Evolutionary conservation across 1,140 invertebrate genomes (phyloP).

Genomic region (Ceratina calcarata): DNA sequence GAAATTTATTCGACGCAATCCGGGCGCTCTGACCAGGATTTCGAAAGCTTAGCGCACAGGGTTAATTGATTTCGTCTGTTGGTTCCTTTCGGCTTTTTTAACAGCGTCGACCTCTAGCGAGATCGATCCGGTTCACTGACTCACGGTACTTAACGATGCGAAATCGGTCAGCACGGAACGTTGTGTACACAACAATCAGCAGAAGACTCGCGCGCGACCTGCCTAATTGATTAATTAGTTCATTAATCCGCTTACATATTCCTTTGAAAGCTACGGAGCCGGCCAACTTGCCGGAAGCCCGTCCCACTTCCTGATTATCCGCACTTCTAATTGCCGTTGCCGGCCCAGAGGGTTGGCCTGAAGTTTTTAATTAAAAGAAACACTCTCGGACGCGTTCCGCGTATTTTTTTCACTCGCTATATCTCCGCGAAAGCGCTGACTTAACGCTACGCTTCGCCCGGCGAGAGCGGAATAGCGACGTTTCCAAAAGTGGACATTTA

Average conservation of each 20-base stretch:
- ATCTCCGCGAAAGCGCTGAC: conserved; percentile 7
- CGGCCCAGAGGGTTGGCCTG: conserved; percentile 19
- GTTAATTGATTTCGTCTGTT: conserved; percentile 30
- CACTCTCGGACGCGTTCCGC: not conserved
- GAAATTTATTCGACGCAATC: conserved; percentile 33
- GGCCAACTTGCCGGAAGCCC: conserved; percentile 48
- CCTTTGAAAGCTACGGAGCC: conserved; percentile 47
- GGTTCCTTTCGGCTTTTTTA: no score
- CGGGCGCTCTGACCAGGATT: conserved; percentile 13
- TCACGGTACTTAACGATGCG: not conserved
- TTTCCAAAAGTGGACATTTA: no score
- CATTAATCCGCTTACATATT: conserved; percentile 66
- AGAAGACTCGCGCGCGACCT: not conserved
- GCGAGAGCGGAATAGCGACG: not conserved
- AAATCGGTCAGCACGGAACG: conserved; percentile 10
- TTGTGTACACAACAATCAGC: conserved; percentile 31
- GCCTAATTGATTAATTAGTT: conserved; percentile 64
- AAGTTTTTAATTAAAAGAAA: conserved; percentile 70
- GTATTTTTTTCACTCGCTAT: not conserved
- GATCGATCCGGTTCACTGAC: not conserved
- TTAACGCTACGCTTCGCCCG: conserved; percentile 5
- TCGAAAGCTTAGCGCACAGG: not conserved
- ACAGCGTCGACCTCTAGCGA: no score
- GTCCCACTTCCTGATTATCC: conserved; percentile 63
- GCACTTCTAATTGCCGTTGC: conserved; percentile 58